Conservation (phyloP, 2,888 invertebrate genomes). For the Drepanosiphum platanoidis region DNA sequence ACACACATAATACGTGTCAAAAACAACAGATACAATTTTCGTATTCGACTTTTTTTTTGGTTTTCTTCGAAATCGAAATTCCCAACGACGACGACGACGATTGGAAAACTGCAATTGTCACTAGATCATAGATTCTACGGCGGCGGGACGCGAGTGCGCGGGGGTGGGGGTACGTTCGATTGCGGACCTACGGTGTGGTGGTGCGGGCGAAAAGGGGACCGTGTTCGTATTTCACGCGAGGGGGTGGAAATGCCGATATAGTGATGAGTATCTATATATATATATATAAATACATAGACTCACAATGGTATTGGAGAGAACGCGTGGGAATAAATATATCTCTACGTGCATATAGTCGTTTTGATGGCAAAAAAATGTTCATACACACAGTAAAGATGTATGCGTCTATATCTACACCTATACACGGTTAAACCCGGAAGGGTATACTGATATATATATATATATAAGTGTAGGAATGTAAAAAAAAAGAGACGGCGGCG, state of each 20-base stretch:
- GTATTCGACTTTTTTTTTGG: background rate
- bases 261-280: background rate
- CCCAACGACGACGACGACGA: constrained; percentile 6
- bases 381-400: background rate
- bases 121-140: constrained; percentile 36
- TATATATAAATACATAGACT: background rate
- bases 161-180: constrained; percentile 13
- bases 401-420: background rate
- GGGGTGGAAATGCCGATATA: background rate
- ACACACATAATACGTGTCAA: background rate
- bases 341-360: background rate
- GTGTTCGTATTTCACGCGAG: constrained; percentile 4
- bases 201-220: background rate
- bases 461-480: constrained; percentile 8
- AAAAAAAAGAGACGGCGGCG: constrained; percentile 9
- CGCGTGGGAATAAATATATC: background rate
- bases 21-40: constrained; percentile 21
- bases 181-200: background rate
- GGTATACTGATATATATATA: constrained; percentile 10
- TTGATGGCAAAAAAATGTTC: constrained; percentile 14
- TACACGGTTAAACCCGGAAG: background rate
- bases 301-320: constrained; percentile 9
- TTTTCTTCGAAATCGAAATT: constrained; percentile 16
- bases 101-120: constrained; percentile 35
- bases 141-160: background rate